Base-by-base conservation (phyloP, 2,113 vertebrate species). In the Gymnarchus niloticus region DNA sequence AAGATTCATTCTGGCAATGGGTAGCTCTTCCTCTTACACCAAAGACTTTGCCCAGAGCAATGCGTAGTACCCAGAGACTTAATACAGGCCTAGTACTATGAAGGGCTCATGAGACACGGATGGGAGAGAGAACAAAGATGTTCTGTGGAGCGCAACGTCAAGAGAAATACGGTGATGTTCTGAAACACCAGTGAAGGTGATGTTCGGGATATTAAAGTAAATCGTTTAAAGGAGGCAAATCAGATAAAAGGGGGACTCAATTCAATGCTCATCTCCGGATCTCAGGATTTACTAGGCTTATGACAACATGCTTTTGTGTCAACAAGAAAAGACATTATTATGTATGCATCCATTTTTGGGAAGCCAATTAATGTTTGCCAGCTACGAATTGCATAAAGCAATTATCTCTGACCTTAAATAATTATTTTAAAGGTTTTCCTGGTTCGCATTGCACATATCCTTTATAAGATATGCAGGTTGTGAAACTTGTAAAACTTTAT, bases 131-230 rank as follows among this genome's bases (percentile, higher is more conserved):
- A 94, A 94, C 92, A 94, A 91, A 92, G 92, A 89, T 33, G 80
- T 85, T 57, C 33, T 44, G 54, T 44, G 44, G 23, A 28, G 80
- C 87, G 91, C 90, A 14, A 87, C 91, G 92, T 93, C 94, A 91
- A 91, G 93, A 4, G 25, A 93, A 88, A 91, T 89, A 93, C 94
- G 92, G 93, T 91, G 93, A 87, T 92, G 92, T 93, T 91, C 92
- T 91, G 88, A 81, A 94, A 93, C 91, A 93, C 90, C 89, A 90
- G 91, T 93, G 21, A 61, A 61, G 23, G 57, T 76, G 69, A 76
- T 12, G 28, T 61, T 61, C 25, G 8, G 69, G 69, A 25, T 8
- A 76, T 33, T 41, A 61, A n/a, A 25, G 7, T 23, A 61, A 2
- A 19, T 5, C 7, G 19, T 73, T 25, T 41, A 37, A 73, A 19